phyloP scores from a whole-genome alignment of 2,113 vertebrate genomes.

The Sinosuthora webbiana region DNA sequence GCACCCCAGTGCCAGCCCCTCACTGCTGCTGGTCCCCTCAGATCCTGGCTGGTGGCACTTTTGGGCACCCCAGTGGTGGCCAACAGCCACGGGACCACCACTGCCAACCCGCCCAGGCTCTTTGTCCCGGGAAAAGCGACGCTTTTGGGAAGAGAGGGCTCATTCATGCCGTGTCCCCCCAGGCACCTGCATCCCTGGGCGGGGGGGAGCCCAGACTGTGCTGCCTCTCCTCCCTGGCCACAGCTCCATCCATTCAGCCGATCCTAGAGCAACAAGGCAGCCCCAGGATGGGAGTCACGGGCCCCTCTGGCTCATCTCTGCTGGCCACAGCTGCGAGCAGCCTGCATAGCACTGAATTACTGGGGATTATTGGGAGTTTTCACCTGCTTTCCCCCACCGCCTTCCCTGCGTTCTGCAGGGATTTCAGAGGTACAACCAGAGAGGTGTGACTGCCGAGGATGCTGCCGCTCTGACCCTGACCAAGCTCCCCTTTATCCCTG shows the following conservation, averaged over 20 bases:
- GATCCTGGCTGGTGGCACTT: not conserved
- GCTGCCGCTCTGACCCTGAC: not conserved
- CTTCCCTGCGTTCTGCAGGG: not conserved
- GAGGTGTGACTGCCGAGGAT: accelerated
- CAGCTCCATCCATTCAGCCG: not conserved
- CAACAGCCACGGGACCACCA: not conserved
- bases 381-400: not conserved
- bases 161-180: not conserved
- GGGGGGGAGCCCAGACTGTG: not conserved
- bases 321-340: not conserved
- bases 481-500: not conserved
- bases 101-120: not conserved
- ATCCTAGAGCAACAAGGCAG: not conserved
- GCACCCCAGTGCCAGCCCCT: not conserved
- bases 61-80: not conserved
- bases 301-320: not conserved
- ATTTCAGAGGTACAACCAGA: not conserved
- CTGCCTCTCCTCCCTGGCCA: not conserved
- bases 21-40: not conserved
- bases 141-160: not conserved
- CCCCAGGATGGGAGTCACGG: not conserved
- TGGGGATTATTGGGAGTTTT: not conserved
- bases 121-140: accelerated
- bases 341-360: accelerated
- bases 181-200: not conserved